These are phyloP conservation scores for Brachyopa scutellaris DNA, from an alignment of 2,888 invertebrate species.

Conservation along the genomic window DNA sequence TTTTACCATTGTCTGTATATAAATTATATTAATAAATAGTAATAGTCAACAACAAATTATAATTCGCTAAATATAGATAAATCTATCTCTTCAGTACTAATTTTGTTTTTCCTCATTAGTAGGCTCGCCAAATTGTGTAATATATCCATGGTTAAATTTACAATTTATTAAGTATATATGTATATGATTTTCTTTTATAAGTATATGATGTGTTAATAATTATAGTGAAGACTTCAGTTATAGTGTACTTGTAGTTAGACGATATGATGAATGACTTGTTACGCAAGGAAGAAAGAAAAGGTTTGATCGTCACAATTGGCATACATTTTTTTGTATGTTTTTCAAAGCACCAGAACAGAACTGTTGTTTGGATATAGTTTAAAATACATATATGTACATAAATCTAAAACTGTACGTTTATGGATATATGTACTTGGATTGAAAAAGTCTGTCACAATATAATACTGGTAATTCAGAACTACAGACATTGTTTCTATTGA, in stretches of 20 bases:
- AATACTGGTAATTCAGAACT: not conserved
- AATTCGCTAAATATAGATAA: conserved; percentile 59
- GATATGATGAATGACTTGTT: conserved; percentile 64
- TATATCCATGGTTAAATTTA: conserved; percentile 65
- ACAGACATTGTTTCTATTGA: not conserved
- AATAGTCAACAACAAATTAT: conserved; percentile 51
- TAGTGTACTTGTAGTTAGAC: conserved; percentile 69
- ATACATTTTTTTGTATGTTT: too few species aligned
- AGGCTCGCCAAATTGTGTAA: conserved; percentile 50
- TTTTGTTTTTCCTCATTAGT: conserved; percentile 57
- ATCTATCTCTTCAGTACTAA: conserved; percentile 26
- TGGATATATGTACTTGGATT: too few species aligned
- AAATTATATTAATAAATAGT: conserved; percentile 59
- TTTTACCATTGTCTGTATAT: conserved; percentile 33
- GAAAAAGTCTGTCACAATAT: not conserved
- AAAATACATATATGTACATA: too few species aligned
- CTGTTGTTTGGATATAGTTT: too few species aligned
- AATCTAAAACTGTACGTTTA: too few species aligned
- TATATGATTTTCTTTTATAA: conserved; percentile 37
- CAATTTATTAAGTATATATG: conserved; percentile 44
- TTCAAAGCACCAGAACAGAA: too few species aligned
- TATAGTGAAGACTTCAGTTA: conserved; percentile 61
- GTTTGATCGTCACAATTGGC: not conserved
- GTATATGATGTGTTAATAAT: conserved; percentile 62
- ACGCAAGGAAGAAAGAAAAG: conserved; percentile 25